A percentile compares a stretch with the other conserved stretches of the same genome.
These are phyloP conservation scores for Nycticebus coucang DNA, from an alignment of 2,113 vertebrate genomes.

Conservation along the genomic window DNA sequence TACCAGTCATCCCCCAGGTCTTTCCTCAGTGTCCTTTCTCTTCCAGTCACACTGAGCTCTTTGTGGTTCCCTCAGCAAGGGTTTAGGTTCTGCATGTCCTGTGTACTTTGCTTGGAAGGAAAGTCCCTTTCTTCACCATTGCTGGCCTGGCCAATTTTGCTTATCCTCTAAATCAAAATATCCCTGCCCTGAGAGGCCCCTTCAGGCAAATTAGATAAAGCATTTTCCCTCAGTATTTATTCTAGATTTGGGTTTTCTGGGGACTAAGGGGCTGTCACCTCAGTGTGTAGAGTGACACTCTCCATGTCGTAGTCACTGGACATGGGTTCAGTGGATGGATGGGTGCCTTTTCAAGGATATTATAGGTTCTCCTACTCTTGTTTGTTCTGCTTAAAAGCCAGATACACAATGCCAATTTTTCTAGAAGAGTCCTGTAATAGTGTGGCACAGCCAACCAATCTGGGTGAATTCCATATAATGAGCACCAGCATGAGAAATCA, in stretches of 20 bases:
- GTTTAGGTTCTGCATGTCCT: not conserved
- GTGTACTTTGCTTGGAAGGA: not conserved
- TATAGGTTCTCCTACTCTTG: not conserved
- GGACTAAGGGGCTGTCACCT: not conserved
- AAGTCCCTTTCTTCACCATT: not conserved
- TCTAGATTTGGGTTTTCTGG: not conserved
- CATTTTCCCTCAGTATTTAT: not conserved
- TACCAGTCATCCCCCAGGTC: not conserved
- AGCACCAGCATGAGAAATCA: not conserved
- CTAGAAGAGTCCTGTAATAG: not conserved
- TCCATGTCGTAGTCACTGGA: not conserved
- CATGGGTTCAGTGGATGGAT: not conserved
- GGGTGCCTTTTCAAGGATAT: not conserved
- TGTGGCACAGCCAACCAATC: constrained; percentile 5
- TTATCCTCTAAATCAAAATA: not conserved
- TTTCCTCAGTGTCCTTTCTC: not conserved
- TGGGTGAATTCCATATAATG: not conserved
- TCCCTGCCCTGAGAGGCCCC: not conserved
- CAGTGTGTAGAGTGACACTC: not conserved
- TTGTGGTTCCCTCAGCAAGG: not conserved
- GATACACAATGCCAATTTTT: not conserved
- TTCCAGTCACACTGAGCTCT: not conserved
- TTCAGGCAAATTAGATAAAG: not conserved
- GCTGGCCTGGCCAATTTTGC: not conserved
- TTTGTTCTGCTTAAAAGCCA: not conserved